Evolutionary conservation across 2,113 vertebrate genomes (phyloP), one percentile per base, ranked within the genome.

Genomic region (Daubentonia madagascariensis): DNA sequence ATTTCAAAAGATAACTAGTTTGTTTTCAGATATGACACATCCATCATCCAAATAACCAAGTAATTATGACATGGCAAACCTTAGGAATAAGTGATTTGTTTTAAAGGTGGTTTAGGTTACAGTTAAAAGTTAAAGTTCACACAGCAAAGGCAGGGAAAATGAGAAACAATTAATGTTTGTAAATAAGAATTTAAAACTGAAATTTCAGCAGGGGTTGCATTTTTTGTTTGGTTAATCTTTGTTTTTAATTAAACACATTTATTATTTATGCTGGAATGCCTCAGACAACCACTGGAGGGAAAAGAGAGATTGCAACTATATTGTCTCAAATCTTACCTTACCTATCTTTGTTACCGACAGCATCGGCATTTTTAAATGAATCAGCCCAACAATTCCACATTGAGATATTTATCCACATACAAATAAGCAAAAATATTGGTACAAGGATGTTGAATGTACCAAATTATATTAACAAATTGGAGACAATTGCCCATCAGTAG

Each of bases 1-100:
- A 98, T 98, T 90, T 79, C 88, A 50, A 78, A 95, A 94, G 98
- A 98, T 97, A 98, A 94, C 83, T 86, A 95, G 85, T 98, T 98
- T 97, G 54, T 97, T 98, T 98, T 93, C 96, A 95, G 96, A 84
- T 93, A 85, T 50, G 91, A 97, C 59, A 95, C 13, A 90, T 95
- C 94, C 93, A 87, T 98, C 97, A 94, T 75, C 86, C 17, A 30
- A 89, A 95, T 73, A 98, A 95, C 52, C 48, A 48, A 86, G 96
- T 94, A 94, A 80, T 97, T 95, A 96, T 13, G 81, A 67, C 83
- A 86, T 0, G 35, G 85, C 45, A 76, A 96, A 81, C 63, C 83
- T 80, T 73, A 45, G 32, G 68, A 81, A 96, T 90, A 90, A 57
- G 52, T 96, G 83, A 90, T 96, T 98, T 98, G 86, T 98, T 98